Percentiles rank a stretch among this genome's conserved stretches.
Evolutionary conservation across 2,888 invertebrate genomes (phyloP).

Genomic region (Caenorhabditis becei): DNA sequence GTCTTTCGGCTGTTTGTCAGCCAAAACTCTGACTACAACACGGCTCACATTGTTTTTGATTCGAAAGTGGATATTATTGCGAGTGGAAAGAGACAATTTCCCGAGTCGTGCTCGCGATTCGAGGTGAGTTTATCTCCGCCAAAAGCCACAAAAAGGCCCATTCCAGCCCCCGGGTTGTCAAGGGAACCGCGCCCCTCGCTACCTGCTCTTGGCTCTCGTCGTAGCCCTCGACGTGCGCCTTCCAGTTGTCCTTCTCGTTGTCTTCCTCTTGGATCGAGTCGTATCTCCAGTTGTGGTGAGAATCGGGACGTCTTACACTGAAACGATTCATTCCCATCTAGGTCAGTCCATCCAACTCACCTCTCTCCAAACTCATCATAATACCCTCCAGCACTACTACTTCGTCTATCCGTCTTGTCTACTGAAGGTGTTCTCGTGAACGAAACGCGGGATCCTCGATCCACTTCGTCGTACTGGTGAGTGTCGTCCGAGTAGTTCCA

Average conservation of each 20-base stretch:
- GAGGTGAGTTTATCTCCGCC: background rate
- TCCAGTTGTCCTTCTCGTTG: slow-evolving; percentile 55
- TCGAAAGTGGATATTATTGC: too few species aligned
- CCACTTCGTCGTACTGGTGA: slow-evolving; percentile 59
- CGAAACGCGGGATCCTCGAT: slow-evolving; percentile 48
- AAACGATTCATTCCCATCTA: background rate
- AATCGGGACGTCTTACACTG: slow-evolving; percentile 47
- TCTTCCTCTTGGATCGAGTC: slow-evolving; percentile 69
- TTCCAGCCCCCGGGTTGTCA: slow-evolving; percentile 8
- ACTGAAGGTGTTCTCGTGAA: slow-evolving; percentile 56
- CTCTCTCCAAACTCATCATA: slow-evolving; percentile 50
- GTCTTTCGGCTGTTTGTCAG: background rate
- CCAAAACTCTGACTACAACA: background rate
- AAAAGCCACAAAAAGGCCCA: background rate
- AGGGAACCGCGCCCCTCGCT: background rate
- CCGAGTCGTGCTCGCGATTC: background rate
- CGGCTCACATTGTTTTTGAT: background rate
- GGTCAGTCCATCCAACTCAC: slow-evolving; percentile 1
- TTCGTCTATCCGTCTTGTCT: slow-evolving; percentile 41
- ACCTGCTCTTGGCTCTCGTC: slow-evolving; percentile 39
- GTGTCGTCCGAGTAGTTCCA: slow-evolving; percentile 59
- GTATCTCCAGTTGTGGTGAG: slow-evolving; percentile 66
- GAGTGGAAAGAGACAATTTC: background rate
- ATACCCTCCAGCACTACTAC: slow-evolving; percentile 48
- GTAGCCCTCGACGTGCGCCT: slow-evolving; percentile 42